Base-by-base conservation (phyloP, 2,113 vertebrate genomes). In the Dipodomys stephensi region DNA sequence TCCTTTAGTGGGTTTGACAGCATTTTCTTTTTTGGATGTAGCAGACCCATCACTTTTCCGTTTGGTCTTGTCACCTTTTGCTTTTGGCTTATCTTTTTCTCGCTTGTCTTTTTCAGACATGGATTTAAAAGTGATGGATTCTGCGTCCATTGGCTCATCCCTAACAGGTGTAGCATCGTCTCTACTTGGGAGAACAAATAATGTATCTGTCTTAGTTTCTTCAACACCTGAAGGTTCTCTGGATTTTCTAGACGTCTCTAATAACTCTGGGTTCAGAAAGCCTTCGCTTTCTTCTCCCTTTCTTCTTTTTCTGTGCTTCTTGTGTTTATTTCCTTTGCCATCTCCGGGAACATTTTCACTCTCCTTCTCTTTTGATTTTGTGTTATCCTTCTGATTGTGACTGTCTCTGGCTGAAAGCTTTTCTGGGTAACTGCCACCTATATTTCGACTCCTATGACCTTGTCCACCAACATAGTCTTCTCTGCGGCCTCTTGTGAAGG, bases 141-240 rank as follows among this genome's bases (percentile, higher is more conserved):
- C 95, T 0, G 98, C 98, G 49, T 99, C 99, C 99, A 99, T 99
- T 0, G 99, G 99, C 72, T 99, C 99, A 12, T 99, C 99, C 96
- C 99, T 98, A 90, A 99, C 99, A 0, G 99, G 99, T 0, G 99
- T 99, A 35, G 99, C 99, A 95, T 99, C 98, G 20, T 99, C 99
- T 94, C 99, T 98, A 96, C 97, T 97, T 0, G 98, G 98, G 69
- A 98, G 97, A 95, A 98, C 97, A 91, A 98, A 98, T 7, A 98
- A 49, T 0, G 96, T 92, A 53, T 98, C 99, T 0, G 98, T 81
- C 88, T 99, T 99, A 82, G 92, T 97, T 0, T 99, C 98, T 57
- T 99, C 98, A 4, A 98, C 32, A 28, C 93, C 78, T 27, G 98
- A 25, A 9, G 97, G 65, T 28, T 98, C 98, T 86, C 98, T 97